Evolutionary conservation across 2,797 vertebrate genomes (phyloP).

Genomic region (Rhynchonycteris naso): DNA sequence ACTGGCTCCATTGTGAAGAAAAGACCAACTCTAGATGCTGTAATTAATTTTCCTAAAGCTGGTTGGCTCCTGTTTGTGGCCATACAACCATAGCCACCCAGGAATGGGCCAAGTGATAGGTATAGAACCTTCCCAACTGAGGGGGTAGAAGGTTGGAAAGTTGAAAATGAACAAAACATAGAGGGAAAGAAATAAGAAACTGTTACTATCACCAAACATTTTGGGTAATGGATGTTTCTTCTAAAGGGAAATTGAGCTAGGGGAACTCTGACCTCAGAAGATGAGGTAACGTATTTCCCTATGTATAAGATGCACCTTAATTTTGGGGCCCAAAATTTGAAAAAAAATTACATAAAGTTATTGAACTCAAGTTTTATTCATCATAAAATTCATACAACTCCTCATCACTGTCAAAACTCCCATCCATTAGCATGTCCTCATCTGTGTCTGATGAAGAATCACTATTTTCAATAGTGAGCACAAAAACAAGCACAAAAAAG

Average conservation of each 20-base stretch:
- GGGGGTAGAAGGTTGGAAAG: background rate
- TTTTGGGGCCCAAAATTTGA: too few relatives aligned
- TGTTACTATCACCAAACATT: background rate
- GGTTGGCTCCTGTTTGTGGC: background rate
- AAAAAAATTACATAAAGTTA: too few relatives aligned
- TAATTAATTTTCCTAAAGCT: background rate
- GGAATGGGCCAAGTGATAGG: background rate
- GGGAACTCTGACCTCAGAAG: background rate
- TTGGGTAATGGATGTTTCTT: background rate
- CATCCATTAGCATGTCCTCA: too few relatives aligned
- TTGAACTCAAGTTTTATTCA: too few relatives aligned
- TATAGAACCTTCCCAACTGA: background rate
- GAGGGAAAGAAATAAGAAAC: background rate
- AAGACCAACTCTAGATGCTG: background rate
- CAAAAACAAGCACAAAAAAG: too few relatives aligned
- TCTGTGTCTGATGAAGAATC: too few relatives aligned
- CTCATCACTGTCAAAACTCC: too few relatives aligned
- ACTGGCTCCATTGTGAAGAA: background rate
- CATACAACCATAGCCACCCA: background rate
- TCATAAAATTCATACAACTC: too few relatives aligned
- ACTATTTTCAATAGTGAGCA: too few relatives aligned
- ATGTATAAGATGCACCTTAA: too few relatives aligned
- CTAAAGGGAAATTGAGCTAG: background rate
- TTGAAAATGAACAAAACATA: background rate
- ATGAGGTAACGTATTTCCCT: background rate